A percentile compares a stretch with the other conserved stretches of the same genome.
Conservation (phyloP, 2,888 invertebrate genomes). For the Teleogryllus oceanicus region DNA sequence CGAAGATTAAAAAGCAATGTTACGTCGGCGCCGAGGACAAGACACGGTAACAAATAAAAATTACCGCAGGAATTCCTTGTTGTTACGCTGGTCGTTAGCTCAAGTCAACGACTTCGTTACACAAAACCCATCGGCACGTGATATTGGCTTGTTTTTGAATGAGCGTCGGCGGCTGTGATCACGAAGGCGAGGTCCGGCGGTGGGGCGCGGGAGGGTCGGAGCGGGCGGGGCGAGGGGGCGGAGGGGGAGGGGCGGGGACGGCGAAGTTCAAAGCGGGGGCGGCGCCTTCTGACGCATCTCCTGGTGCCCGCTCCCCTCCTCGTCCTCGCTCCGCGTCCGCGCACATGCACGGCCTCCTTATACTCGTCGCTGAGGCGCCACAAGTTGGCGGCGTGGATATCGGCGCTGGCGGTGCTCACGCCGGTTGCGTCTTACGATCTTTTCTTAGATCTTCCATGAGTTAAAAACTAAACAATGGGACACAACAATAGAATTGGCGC, state of each 20-base stretch:
- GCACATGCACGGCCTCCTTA: no score
- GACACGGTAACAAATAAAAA: not conserved
- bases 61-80: not conserved
- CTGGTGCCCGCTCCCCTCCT: no score
- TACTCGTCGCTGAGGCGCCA: no score
- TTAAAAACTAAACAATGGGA: no score
- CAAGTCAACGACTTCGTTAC: not conserved
- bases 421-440: no score
- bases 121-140: not conserved
- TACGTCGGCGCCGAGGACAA: no score
- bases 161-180: not conserved
- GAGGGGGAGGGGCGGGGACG: not conserved
- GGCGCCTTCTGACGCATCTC: not conserved
- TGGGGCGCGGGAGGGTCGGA: not conserved
- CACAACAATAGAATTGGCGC: no score
- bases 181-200: not conserved
- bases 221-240: not conserved
- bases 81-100: not conserved
- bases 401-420: no score
- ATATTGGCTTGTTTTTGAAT: constrained; percentile 18
- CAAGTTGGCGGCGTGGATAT: no score
- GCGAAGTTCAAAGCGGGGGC: not conserved
- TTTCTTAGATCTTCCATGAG: no score
- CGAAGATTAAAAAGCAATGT: no score
- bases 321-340: no score